These are phyloP conservation scores for Morbakka virulenta DNA, from an alignment of 30 jellyfish, hydroid and myxozoan species.

Conservation along the genomic window DNA sequence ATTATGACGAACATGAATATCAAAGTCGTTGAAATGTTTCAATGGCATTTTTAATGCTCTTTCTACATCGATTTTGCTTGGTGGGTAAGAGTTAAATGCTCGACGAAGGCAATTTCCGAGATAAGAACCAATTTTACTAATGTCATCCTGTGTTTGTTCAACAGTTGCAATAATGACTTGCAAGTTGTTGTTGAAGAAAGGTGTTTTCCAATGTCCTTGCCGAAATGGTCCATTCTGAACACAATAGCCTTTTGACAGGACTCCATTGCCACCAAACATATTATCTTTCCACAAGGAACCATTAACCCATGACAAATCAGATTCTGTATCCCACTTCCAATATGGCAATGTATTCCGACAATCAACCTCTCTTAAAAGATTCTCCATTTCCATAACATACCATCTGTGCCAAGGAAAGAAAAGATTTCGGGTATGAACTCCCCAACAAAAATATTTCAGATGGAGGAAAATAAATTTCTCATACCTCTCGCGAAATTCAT, in stretches of 20 bases:
- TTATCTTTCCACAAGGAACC: slow-evolving; percentile 53
- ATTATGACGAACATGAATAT: slow-evolving; percentile 68
- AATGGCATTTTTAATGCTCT: slow-evolving; percentile 58
- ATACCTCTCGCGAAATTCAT: slow-evolving; percentile 55
- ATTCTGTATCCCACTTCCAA: slow-evolving; percentile 85
- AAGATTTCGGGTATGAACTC: slow-evolving; percentile 59
- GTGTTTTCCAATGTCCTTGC: slow-evolving; percentile 84
- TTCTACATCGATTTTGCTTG: slow-evolving; percentile 30
- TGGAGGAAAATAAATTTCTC: slow-evolving; percentile 81
- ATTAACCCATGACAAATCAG: slow-evolving; percentile 65
- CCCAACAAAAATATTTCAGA: slow-evolving; percentile 87
- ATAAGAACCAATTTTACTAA: slow-evolving; percentile 41
- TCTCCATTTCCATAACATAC: slow-evolving; percentile 72
- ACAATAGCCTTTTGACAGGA: slow-evolving; percentile 59
- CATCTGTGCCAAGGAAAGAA: slow-evolving; percentile 96
- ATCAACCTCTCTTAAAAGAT: slow-evolving; percentile 72
- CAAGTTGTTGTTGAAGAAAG: slow-evolving; percentile 81
- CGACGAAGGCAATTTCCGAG: slow-evolving; percentile 77
- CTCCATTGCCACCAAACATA: slow-evolving; percentile 84
- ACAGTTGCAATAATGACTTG: slow-evolving; percentile 60
- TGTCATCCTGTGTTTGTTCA: slow-evolving; percentile 53
- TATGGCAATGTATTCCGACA: slow-evolving; percentile 83
- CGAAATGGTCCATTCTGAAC: slow-evolving; percentile 76
- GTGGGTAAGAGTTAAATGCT: slow-evolving; percentile 58
- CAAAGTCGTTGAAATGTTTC: slow-evolving; percentile 62